Conservation (phyloP, 30 jellyfish, hydroid and myxozoan genomes). For the Pseudorhiza aurosa region DNA sequence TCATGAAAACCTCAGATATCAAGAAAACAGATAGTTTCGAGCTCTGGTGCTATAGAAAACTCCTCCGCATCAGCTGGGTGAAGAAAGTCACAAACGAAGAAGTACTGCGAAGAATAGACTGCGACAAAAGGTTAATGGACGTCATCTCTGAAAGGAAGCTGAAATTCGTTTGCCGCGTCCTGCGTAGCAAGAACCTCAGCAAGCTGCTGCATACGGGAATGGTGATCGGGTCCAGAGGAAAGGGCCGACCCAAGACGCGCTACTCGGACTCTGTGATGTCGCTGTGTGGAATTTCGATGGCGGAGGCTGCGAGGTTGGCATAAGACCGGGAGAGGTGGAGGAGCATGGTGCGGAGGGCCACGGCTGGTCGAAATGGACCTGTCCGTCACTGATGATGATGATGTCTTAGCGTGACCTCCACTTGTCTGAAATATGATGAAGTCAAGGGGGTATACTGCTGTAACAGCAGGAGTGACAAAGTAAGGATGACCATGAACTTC, state of each 20-base stretch:
- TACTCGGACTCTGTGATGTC: not conserved
- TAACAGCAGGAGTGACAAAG: too few species aligned
- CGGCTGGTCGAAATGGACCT: constrained; percentile 3
- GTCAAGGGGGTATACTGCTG: too few species aligned
- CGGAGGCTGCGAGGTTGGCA: not conserved
- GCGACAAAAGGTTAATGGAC: constrained; percentile 12
- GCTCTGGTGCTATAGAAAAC: constrained; percentile 27
- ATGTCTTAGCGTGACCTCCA: too few species aligned
- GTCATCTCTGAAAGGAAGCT: constrained; percentile 5
- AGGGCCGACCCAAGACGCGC: constrained; percentile 24
- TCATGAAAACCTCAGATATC: constrained; percentile 11
- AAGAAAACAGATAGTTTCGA: constrained; percentile 4
- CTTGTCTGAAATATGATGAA: too few species aligned
- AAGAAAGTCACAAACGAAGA: constrained; percentile 31
- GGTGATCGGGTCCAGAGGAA: not conserved
- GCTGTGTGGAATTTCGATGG: not conserved
- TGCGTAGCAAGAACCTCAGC: not conserved
- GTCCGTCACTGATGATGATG: not conserved
- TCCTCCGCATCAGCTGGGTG: constrained; percentile 41
- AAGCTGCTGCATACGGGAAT: constrained; percentile 10
- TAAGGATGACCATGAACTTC: too few species aligned
- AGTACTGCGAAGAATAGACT: not conserved
- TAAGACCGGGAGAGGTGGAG: not conserved
- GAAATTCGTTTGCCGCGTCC: not conserved
- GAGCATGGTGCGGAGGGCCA: constrained; percentile 14